Base-by-base conservation (phyloP, 2,797 vertebrate genomes). In the Acanthopagrus latus region DNA sequence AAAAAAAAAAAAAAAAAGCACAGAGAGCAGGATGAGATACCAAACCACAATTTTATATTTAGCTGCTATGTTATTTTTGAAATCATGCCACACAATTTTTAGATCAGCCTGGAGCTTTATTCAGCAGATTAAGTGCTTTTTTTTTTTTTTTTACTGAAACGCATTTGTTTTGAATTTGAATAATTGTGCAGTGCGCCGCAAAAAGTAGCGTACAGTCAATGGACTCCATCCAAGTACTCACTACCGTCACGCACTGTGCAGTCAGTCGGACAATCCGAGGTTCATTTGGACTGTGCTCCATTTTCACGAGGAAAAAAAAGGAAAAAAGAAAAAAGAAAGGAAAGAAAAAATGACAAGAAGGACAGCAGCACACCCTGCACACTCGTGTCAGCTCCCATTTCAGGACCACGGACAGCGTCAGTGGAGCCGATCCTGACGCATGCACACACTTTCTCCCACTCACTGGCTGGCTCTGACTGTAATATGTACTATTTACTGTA, bases 401-500 rank as follows among this genome's bases (percentile, higher is more conserved):
- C 88, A 92, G 90, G 55, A 90, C 90, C 89, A 83, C 0, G 85
- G 88, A 90, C 82, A 87, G 86, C 46, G 3, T 3, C 65, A 59
- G 43, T 55, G 17, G 33, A 46, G 54, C n/a, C 48, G 25, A 25
- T 1, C 23, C 43, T 16, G 38, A 62, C 38, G 21, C 33, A 23
- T 38, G 41, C 10, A 29, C 23, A 33, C 46, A 20, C 33, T 38
- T 50, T 51, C 48, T 66, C 47, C 50, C 46, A 3, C 14, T 27
- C 54, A 38, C 25, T 48, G 64, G 17, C 56, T 64, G 7, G 0
- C 18, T 69, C 25, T 57, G 48, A 14, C 41, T 16, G 21, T 12
- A 27, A 7, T 51, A 1, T 21, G 43, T 29, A 17, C 38, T 8
- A 5, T 41, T 33, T 25, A 8, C 23, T 51, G 7, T 18, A 41